Percentiles rank a stretch among this genome's conserved stretches.
These are phyloP conservation scores for Apteryx mantelli DNA, from an alignment of 2,113 vertebrate genomes.

Conservation along the genomic window DNA sequence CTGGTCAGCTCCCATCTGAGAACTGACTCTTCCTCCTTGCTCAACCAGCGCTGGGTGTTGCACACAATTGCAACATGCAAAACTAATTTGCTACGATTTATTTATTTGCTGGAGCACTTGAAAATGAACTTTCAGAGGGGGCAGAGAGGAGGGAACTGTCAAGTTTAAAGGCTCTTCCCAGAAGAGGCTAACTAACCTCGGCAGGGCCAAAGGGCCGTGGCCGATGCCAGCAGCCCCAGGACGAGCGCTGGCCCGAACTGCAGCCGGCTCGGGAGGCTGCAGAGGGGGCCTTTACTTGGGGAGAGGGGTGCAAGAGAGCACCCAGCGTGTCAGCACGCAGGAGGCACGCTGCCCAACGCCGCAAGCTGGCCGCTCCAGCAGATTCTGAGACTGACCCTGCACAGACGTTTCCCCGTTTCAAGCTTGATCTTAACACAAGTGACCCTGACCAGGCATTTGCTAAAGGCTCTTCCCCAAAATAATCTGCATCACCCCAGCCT, in stretches of 20 bases:
- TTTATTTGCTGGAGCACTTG: background rate
- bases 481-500: fast-evolving
- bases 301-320: background rate
- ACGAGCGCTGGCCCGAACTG: background rate
- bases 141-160: background rate
- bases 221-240: background rate
- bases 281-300: background rate
- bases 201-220: fast-evolving
- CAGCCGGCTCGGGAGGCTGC: background rate
- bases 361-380: background rate
- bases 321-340: fast-evolving
- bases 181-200: background rate
- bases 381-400: background rate
- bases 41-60: background rate
- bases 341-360: background rate
- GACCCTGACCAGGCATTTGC: background rate
- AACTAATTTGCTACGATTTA: constrained; percentile 14
- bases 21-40: background rate
- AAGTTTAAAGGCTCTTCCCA: background rate
- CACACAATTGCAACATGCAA: constrained; percentile 5
- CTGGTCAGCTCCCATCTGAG: background rate
- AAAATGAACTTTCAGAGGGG: background rate
- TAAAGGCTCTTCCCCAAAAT: background rate
- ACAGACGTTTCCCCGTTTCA: constrained; percentile 59
- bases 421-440: fast-evolving